Evolutionary conservation across 2,888 invertebrate species (phyloP).

Genomic region (Oscheius sp.): DNA sequence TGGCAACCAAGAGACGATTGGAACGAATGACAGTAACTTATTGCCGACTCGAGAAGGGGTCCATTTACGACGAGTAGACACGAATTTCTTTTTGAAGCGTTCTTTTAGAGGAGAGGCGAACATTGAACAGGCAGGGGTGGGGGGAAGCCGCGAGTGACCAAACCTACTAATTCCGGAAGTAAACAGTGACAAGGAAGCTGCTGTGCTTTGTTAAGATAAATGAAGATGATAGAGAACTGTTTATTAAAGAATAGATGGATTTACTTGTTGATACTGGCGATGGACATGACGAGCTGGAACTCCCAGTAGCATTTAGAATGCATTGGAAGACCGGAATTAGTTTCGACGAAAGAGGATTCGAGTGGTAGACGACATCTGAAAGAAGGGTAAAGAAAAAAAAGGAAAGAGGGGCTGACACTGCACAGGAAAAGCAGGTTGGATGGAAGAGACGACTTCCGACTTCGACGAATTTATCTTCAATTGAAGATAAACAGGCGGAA

Average conservation of each 20-base stretch:
- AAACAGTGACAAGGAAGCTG: conserved; percentile 6
- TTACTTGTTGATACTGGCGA: background rate
- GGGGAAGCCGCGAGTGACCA: background rate
- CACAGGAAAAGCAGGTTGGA: conserved; percentile 27
- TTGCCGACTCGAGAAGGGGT: conserved; percentile 1
- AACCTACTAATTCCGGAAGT: conserved; percentile 19
- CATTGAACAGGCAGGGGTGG: conserved; percentile 4
- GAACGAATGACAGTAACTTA: conserved; percentile 42
- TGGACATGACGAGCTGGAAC: conserved; percentile 13
- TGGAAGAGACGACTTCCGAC: conserved; percentile 13
- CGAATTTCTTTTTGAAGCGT: background rate
- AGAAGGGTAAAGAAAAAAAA: background rate
- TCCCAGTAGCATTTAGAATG: conserved; percentile 28
- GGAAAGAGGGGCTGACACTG: background rate
- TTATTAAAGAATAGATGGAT: background rate
- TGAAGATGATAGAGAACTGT: too few relatives aligned
- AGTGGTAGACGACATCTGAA: conserved; percentile 24
- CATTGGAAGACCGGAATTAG: conserved; percentile 20
- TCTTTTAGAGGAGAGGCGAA: background rate
- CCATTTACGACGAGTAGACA: conserved; percentile 14
- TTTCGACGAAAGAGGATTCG: conserved; percentile 5
- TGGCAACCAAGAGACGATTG: conserved; percentile 41
- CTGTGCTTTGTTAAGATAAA: background rate
- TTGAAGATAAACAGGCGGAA: conserved; percentile 11
- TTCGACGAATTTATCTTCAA: conserved; percentile 20